Evolutionary conservation across 2,797 vertebrate species (phyloP).

Genomic region (Allobates femoralis): DNA sequence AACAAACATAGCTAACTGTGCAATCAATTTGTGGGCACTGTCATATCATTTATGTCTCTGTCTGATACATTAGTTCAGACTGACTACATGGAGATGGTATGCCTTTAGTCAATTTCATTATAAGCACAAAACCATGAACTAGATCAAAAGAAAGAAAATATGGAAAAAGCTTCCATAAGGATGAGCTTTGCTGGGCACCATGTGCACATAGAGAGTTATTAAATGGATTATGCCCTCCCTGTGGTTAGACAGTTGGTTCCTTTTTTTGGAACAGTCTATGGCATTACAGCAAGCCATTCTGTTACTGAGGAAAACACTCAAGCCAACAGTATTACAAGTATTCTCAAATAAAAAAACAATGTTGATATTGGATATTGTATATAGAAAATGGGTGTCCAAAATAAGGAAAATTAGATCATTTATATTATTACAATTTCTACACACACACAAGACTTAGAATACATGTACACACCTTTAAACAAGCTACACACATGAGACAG

Average conservation of each 20-base stretch:
- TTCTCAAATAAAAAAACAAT: not conserved
- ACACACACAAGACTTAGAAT: no score
- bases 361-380: not conserved
- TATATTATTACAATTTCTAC: not conserved
- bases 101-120: not conserved
- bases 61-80: no score
- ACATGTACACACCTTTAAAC: not conserved
- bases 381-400: not conserved
- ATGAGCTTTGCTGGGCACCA: constrained; percentile 30
- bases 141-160: constrained; percentile 1
- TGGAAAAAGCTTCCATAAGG: constrained; percentile 5
- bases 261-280: constrained; percentile 62
- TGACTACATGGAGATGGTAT: not conserved
- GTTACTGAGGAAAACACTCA: not conserved
- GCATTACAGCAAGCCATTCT: constrained; percentile 55
- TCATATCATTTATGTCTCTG: not conserved
- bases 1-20: not conserved
- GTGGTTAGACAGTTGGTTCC: constrained; percentile 51
- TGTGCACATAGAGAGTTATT: constrained; percentile 32
- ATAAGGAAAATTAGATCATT: not conserved
- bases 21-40: not conserved
- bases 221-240: constrained; percentile 44
- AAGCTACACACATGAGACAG: not conserved
- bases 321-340: not conserved
- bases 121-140: not conserved